Evolutionary conservation across 2,113 vertebrate genomes (phyloP), one percentile per base, ranked within the genome.

Genomic region (Chrysemys picta): DNA sequence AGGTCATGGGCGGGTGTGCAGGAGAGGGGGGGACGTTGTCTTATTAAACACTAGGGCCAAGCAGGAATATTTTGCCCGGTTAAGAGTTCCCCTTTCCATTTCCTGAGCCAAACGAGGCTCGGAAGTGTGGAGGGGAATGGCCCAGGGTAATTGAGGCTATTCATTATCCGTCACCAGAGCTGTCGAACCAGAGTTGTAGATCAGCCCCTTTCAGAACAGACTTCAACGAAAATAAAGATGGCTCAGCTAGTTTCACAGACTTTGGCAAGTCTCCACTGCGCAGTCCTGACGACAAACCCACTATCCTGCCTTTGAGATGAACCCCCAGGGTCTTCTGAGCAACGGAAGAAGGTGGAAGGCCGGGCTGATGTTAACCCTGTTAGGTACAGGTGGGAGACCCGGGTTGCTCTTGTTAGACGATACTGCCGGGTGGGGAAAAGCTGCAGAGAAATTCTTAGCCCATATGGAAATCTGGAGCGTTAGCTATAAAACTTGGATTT

Each of bases 361-460:
- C 82, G 80, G 69, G 89, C 38, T 91, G 95, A 75, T 97, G 95
- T 95, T 96, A 97, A 97, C 95, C 87, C 21, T 57, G 24, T 59
- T 85, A 94, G 29, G 45, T 59, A 75, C 89, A 91, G 69, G 80
- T 84, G 69, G 31, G 81, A 75, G 2, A 94, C 42, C 12, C 65
- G 86, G 93, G 92, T 94, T 91, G 93, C 79, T 95, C 35, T 14
- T 87, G 62, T n/a, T 54, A 22, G 72, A 95, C 47, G 14, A 84
- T 81, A 59, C 89, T 84, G 81, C 22, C 79, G 85, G 86, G 52
- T 87, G 53, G 65, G 91, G 80, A 93, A 82, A 62, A 80, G 57
- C 90, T 62, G 72, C 21, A 94, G 76, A 91, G 80, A 95, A 75
- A 80, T 93, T 86, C 10, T 10, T 22, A 72, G 31, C 27, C 85